A percentile compares a stretch with the other conserved stretches of the same genome.
Conservation (phyloP, 2,888 invertebrate genomes). For the Oscheius onirici region DNA sequence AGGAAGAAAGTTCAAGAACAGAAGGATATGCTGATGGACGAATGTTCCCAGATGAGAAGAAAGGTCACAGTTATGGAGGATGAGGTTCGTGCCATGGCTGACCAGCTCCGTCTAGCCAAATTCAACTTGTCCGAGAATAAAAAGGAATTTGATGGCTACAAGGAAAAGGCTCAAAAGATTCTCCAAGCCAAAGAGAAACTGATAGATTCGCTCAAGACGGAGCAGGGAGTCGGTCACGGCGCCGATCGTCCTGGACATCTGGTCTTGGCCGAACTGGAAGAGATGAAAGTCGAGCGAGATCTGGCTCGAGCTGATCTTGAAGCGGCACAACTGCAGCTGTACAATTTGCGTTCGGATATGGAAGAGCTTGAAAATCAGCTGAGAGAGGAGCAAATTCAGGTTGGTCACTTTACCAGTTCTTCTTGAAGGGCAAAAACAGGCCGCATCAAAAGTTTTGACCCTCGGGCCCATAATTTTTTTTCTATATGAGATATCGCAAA, state of each 20-base stretch:
- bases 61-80: conserved; percentile 49
- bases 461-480: too few species aligned
- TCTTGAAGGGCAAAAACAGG: too few species aligned
- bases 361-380: conserved; percentile 65
- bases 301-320: conserved; percentile 77
- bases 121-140: conserved; percentile 73
- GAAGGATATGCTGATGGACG: conserved; percentile 46
- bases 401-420: too few species aligned
- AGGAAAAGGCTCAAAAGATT: conserved; percentile 82
- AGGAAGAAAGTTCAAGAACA: conserved; percentile 49
- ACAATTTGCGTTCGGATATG: conserved; percentile 73
- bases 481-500: too few species aligned
- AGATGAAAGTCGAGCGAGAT: conserved; percentile 76
- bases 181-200: conserved; percentile 81
- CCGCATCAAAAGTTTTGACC: too few species aligned
- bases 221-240: conserved; percentile 45
- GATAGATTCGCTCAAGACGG: conserved; percentile 76
- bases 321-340: conserved; percentile 72
- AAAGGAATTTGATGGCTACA: conserved; percentile 81
- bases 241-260: conserved; percentile 46
- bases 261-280: conserved; percentile 76
- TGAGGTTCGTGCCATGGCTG: conserved; percentile 53
- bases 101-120: conserved; percentile 72
- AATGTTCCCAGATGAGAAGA: conserved; percentile 43
- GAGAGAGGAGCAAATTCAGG: conserved; percentile 34